Base-by-base conservation (phyloP, 2,113 vertebrate species). In the Pseudois nayaur region DNA sequence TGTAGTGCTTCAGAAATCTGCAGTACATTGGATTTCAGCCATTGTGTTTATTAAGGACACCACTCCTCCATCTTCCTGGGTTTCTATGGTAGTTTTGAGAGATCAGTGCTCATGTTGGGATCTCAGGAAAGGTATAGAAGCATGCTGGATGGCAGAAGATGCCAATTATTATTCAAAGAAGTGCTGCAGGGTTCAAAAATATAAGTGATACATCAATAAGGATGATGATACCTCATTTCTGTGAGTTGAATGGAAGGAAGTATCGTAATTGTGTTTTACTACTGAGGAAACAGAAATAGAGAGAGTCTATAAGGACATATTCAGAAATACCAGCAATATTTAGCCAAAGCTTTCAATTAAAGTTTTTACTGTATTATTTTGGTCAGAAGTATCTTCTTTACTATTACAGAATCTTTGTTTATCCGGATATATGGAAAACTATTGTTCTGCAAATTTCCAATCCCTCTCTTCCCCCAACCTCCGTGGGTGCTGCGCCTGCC, bases 401-500 rank as follows among this genome's bases (percentile, higher is more conserved):
- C 45, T 78, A 52, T n/a, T 71, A 48, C 5, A 59, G 67, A 91
- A 45, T 92, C 29, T 64, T 86, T 83, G 33, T 19, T 91, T 29
- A 64, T 87, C 21, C 25, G 16, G 50, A 31, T 33, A 33, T 87
- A 14, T 8, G 6, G 62, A 57, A 64, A 57, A 45, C 29, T 50
- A n/a, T 15, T 15, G 4, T 64, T 88, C 17, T 59, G 83, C 8
- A 16, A 25, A 52, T 59, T 52, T 52, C 29, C 11, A 60, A 4
- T 6, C 27, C 59, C 6, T 11, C 57, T 48, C 13, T 43, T 74
- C 27, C 19, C 10, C 64, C 23, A 25, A 3, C 21, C 16, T 67
- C 62, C 1, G 0, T 23, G 60, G 48, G 71, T 55, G 8, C 27
- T 31, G 25, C 1, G 48, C 2, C 3, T 16, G 10, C 57, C 33